A percentile compares a stretch with the other conserved stretches of the same genome.
phyloP scores from a whole-genome alignment of 2,113 vertebrate genomes.

The Athene noctua region DNA sequence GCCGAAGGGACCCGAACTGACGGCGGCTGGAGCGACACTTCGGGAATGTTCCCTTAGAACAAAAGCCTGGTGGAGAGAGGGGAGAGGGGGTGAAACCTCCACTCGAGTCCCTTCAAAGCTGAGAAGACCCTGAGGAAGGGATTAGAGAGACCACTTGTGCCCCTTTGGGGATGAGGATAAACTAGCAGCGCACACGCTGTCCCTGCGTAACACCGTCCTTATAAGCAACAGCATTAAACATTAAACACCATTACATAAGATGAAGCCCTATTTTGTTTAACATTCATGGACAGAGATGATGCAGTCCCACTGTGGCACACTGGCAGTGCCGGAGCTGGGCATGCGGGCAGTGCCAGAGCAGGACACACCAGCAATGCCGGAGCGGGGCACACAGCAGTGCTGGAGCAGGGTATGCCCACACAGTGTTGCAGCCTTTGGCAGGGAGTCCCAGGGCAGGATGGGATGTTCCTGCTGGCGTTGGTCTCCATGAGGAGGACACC shows the following conservation, averaged over 20 bases:
- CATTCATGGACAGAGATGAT: not conserved
- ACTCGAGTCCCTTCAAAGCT: not conserved
- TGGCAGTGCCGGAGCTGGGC: not conserved
- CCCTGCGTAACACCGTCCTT: not conserved
- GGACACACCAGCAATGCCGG: not conserved
- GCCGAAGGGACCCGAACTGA: not conserved
- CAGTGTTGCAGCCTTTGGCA: not conserved
- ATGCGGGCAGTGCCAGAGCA: not conserved
- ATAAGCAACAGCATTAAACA: constrained; percentile 39
- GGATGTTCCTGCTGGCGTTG: rapidly evolving
- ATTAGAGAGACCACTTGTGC: not conserved
- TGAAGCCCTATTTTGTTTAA: not conserved
- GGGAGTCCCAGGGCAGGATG: not conserved
- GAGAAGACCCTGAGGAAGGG: not conserved
- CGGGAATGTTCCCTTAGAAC: rapidly evolving
- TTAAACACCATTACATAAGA: constrained; percentile 43
- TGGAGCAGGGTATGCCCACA: not conserved
- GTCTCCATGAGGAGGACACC: not conserved
- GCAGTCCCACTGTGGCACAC: not conserved
- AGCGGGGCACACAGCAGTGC: not conserved
- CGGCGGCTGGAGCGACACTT: not conserved
- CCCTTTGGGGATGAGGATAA: not conserved
- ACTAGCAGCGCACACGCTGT: not conserved
- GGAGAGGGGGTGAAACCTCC: not conserved
- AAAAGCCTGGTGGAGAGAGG: not conserved